Base-by-base conservation (phyloP, 2,113 vertebrate species). In the Corvus cornix region DNA sequence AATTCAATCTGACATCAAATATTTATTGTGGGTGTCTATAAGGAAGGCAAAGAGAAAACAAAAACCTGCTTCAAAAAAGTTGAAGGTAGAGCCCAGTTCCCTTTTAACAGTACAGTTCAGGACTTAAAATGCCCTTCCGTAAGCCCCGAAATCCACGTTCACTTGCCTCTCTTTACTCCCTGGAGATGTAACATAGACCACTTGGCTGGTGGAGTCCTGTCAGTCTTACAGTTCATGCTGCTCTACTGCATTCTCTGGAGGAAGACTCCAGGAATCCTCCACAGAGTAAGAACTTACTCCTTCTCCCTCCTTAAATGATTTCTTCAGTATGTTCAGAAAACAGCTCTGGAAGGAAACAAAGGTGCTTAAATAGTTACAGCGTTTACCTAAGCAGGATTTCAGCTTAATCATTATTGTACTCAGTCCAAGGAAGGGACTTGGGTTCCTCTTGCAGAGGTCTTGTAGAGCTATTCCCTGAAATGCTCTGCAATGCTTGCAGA, bases 1-100 rank as follows among this genome's bases (percentile, higher is more conserved):
- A 88, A 94, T 94, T 96, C 91, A 95, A 74, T 27, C 52, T 59
- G 68, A 43, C 59, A 93, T 95, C 33, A 96, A 95, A 94, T 94
- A 96, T 97, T 97, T 95, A 96, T 86, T 35, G 7, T 35, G 59
- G 55, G 11, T 74, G 84, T 39, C 79, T 80, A 6, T 55, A 81
- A 59, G 76, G 67, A 93, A 89, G 87, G 33, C 30, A 86, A 74
- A 89, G 33, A 37, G 28, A 93, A 95, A 92, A 84, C 14, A 86
- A 84, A 44, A 74, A 15, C 1, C 2, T 55, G 13, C 67, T 86
- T 66, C 55, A 64, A 83, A 64, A 81, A 68, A 67, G 10, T 27
- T 64, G 67, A 83, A 83, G 41, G n/a, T 19, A 73, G 23, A 93
- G 12, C 16, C 16, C 78, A 58, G 53, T 56, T 92, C 58, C 37